Conservation (phyloP, 2,888 invertebrate species). For the Deilephila porcellus region DNA sequence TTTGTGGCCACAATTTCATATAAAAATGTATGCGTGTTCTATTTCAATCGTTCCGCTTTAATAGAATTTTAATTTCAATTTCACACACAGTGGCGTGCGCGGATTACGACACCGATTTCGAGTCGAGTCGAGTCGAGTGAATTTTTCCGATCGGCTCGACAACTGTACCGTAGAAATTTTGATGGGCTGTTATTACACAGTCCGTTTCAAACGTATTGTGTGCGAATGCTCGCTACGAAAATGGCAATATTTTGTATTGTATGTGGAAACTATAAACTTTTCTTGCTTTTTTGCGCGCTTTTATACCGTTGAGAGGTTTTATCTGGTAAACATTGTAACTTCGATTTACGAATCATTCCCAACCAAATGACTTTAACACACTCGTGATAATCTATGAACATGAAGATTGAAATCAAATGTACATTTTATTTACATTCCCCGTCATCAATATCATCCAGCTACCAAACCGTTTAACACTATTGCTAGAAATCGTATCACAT, state of each 20-base stretch:
- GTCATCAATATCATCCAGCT: too few species aligned
- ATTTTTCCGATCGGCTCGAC: conserved; percentile 73
- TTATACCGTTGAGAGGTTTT: not conserved
- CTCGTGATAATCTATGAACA: too few species aligned
- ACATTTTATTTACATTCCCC: too few species aligned
- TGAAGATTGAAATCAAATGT: too few species aligned
- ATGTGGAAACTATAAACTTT: conserved; percentile 30
- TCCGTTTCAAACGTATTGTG: conserved; percentile 78
- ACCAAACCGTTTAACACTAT: not conserved
- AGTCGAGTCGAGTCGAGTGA: conserved; percentile 62
- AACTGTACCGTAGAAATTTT: conserved; percentile 77
- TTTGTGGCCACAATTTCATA: conserved; percentile 44
- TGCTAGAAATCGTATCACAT: not conserved
- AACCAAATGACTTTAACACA: not conserved
- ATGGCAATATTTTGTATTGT: conserved; percentile 60
- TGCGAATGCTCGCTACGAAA: conserved; percentile 60
- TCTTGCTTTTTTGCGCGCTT: conserved; percentile 24
- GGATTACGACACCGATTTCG: conserved; percentile 67
- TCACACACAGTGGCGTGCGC: conserved; percentile 71
- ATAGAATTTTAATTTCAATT: conserved; percentile 82
- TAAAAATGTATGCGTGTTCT: conserved; percentile 54
- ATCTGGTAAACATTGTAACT: conserved; percentile 8
- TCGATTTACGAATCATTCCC: not conserved
- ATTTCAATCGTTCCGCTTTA: conserved; percentile 69
- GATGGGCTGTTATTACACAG: conserved; percentile 79